These are phyloP conservation scores for Ploceus nigricollis DNA, from an alignment of 2,113 vertebrate species.

Conservation along the genomic window DNA sequence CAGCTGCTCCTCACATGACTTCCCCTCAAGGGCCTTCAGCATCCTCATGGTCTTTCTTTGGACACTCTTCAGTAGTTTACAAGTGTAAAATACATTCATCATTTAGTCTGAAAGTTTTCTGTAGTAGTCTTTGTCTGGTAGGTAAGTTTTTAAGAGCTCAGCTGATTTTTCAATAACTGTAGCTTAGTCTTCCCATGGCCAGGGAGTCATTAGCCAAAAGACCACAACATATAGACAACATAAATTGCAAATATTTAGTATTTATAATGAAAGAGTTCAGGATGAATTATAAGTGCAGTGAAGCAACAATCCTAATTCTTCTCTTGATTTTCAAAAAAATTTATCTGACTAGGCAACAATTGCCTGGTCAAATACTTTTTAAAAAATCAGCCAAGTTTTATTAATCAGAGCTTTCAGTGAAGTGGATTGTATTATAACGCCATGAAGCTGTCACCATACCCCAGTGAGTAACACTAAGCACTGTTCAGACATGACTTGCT, in stretches of 20 bases:
- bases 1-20: accelerated
- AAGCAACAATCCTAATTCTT: conserved; percentile 6
- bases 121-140: not conserved
- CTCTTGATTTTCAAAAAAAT: conserved; percentile 4
- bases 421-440: not conserved
- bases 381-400: not conserved
- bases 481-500: not conserved
- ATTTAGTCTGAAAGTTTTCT: not conserved
- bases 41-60: not conserved
- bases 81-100: not conserved
- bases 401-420: not conserved
- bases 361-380: not conserved
- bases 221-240: not conserved
- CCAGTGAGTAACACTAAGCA: not conserved
- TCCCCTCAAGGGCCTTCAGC: no score
- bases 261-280: not conserved
- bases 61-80: not conserved
- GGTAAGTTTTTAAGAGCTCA: not conserved
- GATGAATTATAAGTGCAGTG: not conserved
- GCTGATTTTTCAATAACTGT: not conserved
- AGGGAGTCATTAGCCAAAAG: not conserved
- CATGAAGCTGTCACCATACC: not conserved
- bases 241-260: conserved; percentile 15
- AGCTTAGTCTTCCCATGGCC: not conserved
- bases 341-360: not conserved